Conservation (phyloP, 2,113 vertebrate genomes). For the Pseudonaja textilis region DNA sequence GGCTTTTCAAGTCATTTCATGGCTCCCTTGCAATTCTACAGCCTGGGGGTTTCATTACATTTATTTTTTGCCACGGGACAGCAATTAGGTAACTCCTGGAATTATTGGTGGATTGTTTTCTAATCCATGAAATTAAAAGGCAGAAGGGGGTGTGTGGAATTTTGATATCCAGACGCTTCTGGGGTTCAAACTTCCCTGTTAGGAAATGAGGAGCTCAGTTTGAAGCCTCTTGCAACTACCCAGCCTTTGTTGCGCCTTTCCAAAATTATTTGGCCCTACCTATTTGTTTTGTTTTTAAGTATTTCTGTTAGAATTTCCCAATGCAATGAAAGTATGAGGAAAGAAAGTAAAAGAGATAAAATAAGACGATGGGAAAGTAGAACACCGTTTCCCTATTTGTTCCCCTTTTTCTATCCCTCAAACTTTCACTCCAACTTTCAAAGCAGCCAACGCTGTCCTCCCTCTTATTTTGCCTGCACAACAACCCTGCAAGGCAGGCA, state of each 20-base stretch:
- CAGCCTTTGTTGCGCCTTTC: not conserved
- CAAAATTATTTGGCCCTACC: not conserved
- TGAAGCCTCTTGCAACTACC: not conserved
- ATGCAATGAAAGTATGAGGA: not conserved
- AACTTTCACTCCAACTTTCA: not conserved
- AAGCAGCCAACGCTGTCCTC: not conserved
- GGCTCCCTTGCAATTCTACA: not conserved
- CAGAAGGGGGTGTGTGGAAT: not conserved
- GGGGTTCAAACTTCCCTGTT: no score
- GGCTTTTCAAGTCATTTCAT: not conserved
- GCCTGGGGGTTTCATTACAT: not conserved
- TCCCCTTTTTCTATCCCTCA: not conserved
- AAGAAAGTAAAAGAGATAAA: not conserved
- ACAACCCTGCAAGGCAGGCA: not conserved
- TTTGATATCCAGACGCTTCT: not conserved
- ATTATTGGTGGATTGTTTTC: not conserved
- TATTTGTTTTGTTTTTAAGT: not conserved
- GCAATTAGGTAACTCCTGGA: not conserved
- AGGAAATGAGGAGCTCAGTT: not conserved
- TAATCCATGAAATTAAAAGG: not conserved
- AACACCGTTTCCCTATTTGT: not conserved
- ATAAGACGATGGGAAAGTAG: not conserved
- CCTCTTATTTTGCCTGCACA: not conserved
- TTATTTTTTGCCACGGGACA: not conserved
- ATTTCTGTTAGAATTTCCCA: not conserved